Base-by-base conservation (phyloP, 1,140 invertebrate genomes). In the Sarcophaga bullata region DNA sequence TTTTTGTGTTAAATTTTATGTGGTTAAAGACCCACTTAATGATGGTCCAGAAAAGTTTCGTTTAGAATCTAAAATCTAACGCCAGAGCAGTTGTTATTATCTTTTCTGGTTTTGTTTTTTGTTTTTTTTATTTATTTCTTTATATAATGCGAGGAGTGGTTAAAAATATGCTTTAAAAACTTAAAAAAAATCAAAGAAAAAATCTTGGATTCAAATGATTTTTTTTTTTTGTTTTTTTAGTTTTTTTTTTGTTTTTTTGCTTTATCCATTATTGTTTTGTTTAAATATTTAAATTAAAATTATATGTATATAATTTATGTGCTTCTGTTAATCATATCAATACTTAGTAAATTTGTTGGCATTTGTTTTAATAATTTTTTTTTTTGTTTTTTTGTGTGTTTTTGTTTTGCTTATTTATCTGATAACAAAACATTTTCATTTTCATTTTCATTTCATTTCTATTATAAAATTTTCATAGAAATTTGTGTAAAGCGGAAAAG, bases 291-390 rank as follows among this genome's bases (percentile, higher is more conserved):
- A 68, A 68, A 68, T 68, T 58, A 68, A 68, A 68, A 68, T 68
- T 68, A 19, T 68, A 37, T 37, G 25, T 37, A 37, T 37, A 68
- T 1, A 78, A 78, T 78, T 37, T 19, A 78, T 78, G 75, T 78
- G 75, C 75, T 78, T 78, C 17, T 78, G n/a, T 78, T 76, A 15
- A 49, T 76, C 46, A 52, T 76, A 47, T 78, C 48, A 78, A 78
- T 78, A 78, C 75, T 78, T 78, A 78, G 75, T 78, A 78, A 78
- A 78, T 78, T 78, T 78, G 75, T 78, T 78, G 75, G 75, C 75
- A 78, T 78, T 78, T 78, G 75, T 78, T 78, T 37, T 37, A 37
- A 37, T 37, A 37, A 37, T 37, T 37, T 68, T 19, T 58, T 58
- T 58, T 15, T 8, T 3, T 19, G 19, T 7, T 68, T 58, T 58